A percentile compares a stretch with the other conserved stretches of the same genome.
Conservation (phyloP, 2,113 vertebrate species). For the Gallinago paraguaiae region DNA sequence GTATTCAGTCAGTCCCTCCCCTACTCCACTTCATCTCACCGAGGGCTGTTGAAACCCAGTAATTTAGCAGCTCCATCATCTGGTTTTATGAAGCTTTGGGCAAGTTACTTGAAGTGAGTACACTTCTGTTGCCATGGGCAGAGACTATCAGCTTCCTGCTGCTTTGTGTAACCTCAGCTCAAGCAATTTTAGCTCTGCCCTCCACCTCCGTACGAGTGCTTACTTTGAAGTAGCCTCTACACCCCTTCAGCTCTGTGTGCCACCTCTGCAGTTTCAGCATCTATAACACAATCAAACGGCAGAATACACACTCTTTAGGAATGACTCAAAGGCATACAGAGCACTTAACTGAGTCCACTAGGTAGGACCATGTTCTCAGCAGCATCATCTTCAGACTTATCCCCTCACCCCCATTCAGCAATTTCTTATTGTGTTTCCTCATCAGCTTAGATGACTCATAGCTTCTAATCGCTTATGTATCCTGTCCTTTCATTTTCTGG, state of each 20-base stretch:
- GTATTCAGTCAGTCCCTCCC: neutral
- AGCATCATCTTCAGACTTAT: neutral
- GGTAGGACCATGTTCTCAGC: neutral
- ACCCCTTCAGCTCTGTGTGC: neutral
- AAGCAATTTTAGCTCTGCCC: neutral
- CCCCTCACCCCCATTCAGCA: neutral
- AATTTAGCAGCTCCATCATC: slow-evolving; percentile 43
- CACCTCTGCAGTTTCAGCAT: neutral
- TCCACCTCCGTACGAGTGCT: rapidly evolving
- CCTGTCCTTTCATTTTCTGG: neutral
- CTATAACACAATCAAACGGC: neutral
- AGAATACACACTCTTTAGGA: neutral
- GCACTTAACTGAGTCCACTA: neutral
- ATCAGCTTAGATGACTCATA: neutral
- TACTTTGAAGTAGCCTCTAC: neutral
- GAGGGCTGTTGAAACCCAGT: neutral
- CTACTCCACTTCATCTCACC: neutral
- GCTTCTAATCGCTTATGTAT: neutral
- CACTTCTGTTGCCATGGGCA: neutral
- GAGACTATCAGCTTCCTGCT: neutral
- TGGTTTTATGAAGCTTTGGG: neutral
- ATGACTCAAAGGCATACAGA: neutral
- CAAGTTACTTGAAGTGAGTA: neutral
- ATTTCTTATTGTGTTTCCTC: neutral
- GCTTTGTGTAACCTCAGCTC: neutral